These are phyloP conservation scores for Drosophila orena DNA, from an alignment of 1,140 invertebrate genomes.

Conservation along the genomic window DNA sequence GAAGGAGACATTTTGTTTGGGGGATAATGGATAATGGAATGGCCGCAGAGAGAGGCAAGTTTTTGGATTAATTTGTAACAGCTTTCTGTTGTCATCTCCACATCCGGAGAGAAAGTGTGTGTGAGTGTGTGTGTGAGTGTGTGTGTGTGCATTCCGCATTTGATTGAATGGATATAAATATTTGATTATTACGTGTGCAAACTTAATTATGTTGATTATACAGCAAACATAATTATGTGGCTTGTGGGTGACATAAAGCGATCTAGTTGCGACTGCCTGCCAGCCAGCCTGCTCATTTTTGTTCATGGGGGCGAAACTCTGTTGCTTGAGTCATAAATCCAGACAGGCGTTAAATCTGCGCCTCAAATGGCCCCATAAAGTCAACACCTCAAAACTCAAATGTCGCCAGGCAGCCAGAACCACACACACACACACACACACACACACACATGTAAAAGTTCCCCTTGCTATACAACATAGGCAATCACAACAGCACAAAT, in stretches of 20 bases:
- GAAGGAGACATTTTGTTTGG: conserved; percentile 34
- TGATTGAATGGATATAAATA: conserved; percentile 47
- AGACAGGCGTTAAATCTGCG: conserved; percentile 54
- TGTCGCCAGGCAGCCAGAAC: conserved; percentile 24
- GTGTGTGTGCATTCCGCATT: conserved; percentile 36
- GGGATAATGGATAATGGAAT: conserved; percentile 37
- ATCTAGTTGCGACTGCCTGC: background rate
- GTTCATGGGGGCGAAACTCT: conserved; percentile 6
- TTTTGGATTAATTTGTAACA: conserved; percentile 59
- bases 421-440: conserved; percentile 4
- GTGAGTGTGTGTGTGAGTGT: conserved; percentile 11
- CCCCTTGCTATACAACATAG: conserved; percentile 29
- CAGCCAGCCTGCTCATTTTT: background rate
- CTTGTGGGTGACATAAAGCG: conserved; percentile 9
- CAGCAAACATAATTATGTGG: conserved; percentile 32
- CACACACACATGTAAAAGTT: background rate
- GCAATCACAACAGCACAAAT: conserved; percentile 70
- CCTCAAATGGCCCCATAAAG: conserved; percentile 59
- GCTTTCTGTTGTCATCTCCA: conserved; percentile 30
- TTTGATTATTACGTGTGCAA: conserved; percentile 25
- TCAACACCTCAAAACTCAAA: conserved; percentile 62
- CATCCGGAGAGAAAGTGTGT: conserved; percentile 5
- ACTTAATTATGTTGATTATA: conserved; percentile 33
- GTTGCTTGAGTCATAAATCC: conserved; percentile 57
- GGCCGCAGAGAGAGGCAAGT: conserved; percentile 20